Base-by-base conservation (phyloP, 2,888 invertebrate genomes). In the Nymphalis urticae region DNA sequence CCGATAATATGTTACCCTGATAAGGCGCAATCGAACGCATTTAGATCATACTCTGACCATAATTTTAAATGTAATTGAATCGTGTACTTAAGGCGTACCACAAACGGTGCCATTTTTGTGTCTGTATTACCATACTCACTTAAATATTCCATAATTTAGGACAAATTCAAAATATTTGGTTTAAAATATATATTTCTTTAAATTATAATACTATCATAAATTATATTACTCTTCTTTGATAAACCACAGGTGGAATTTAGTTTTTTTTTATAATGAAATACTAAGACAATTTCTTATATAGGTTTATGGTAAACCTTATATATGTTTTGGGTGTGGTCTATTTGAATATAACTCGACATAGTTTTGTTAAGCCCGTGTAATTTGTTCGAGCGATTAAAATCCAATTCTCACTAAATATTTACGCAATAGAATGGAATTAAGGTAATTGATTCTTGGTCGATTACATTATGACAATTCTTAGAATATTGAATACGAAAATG, bases 41-140 rank as follows among this genome's bases (percentile, higher is more conserved):
- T 88, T 82, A 82, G 86, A 80, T 82, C 87, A 89, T 87, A 83
- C 83, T 80, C 75, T 77, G 76, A 69, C 87, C 87, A 85, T 88
- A 90, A 78, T 75, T 76, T 76, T 76, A 74, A 73, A 76, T 77
- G 82, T 85, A 85, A 90, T 89, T 88, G 85, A 89, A 87, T 85
- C 87, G 85, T 85, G 89, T 83, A 83, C 82, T 77, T 79, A 76
- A 77, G 79, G 62, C 47, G n/a, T 76, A 64, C 69, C 64, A 21
- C 58, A 62, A 47, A 71, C 68, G 56, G 63, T 54, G 50, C 13
- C n/a, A 27, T 51, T 51, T 53, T 50, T 53, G 42, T 24, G 42
- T 47, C 21, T 24, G 21, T n/a, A 42, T 59, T 36, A 19, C 6
- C 27, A 27, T 27, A 27, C 27, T 27, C 5, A 27, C 27, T 27